phyloP scores from a whole-genome alignment of 1,140 invertebrate species.

The Drosophila subobscura region DNA sequence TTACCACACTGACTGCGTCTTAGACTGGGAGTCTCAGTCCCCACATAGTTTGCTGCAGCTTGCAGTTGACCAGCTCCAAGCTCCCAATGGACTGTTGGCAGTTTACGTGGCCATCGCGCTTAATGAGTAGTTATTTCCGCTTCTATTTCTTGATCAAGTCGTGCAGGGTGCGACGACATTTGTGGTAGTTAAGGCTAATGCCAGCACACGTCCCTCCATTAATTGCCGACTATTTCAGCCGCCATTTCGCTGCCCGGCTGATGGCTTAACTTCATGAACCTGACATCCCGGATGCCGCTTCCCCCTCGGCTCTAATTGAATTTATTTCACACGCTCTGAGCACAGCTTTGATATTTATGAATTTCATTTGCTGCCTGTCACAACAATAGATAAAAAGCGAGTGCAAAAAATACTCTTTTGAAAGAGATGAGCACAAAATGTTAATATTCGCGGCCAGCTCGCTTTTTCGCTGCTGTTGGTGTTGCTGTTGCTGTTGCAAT shows the following conservation, averaged over 20 bases:
- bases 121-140: slow-evolving; percentile 81
- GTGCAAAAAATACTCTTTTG: not conserved
- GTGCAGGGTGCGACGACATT: slow-evolving; percentile 54
- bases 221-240: slow-evolving; percentile 56
- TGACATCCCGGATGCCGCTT: not conserved
- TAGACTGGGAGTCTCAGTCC: not conserved
- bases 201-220: slow-evolving; percentile 63
- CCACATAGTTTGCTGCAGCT: slow-evolving; percentile 44
- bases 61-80: slow-evolving; percentile 46
- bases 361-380: slow-evolving; percentile 61
- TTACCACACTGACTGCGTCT: slow-evolving; percentile 52
- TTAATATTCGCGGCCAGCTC: slow-evolving; percentile 17
- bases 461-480: not conserved
- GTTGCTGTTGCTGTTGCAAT: slow-evolving; percentile 12
- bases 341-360: slow-evolving; percentile 44
- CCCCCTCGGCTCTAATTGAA: slow-evolving; percentile 55
- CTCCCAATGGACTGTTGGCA: slow-evolving; percentile 41
- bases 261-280: slow-evolving; percentile 62
- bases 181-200: slow-evolving; percentile 47
- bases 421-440: slow-evolving; percentile 9
- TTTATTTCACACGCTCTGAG: slow-evolving; percentile 40
- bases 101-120: slow-evolving; percentile 76
- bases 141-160: slow-evolving; percentile 78
- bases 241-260: slow-evolving; percentile 1
- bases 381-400: slow-evolving; percentile 58